Evolutionary conservation across 2,888 invertebrate genomes (phyloP).

Genomic region (Leptinotarsa tumamoca): DNA sequence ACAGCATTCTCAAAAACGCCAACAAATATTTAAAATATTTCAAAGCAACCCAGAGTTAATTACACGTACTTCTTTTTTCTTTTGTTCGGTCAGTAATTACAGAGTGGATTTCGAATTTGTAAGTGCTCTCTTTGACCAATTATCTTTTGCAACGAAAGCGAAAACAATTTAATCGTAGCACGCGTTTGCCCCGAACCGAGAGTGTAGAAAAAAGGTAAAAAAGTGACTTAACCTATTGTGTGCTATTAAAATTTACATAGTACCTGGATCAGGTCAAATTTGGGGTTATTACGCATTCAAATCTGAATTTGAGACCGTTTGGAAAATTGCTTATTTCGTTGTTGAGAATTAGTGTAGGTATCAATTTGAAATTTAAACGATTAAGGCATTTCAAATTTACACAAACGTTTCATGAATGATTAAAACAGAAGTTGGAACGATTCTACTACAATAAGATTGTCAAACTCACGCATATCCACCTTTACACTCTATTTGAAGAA

Average conservation of each 20-base stretch:
- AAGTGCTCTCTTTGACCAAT: constrained; percentile 32
- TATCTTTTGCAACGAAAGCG: constrained; percentile 37
- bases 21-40: constrained; percentile 25
- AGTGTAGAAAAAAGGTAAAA: constrained; percentile 8
- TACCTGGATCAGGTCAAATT: constrained; percentile 18
- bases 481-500: too few relatives aligned
- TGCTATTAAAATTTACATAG: constrained; percentile 25
- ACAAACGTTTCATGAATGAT: neutral
- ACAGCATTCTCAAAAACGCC: constrained; percentile 11
- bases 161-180: constrained; percentile 39
- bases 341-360: constrained; percentile 8
- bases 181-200: constrained; percentile 32
- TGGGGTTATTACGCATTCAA: constrained; percentile 26
- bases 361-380: constrained; percentile 5
- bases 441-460: neutral
- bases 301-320: constrained; percentile 18
- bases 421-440: neutral
- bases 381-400: neutral
- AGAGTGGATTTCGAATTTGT: constrained; percentile 24
- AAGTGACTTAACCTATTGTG: constrained; percentile 7
- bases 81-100: constrained; percentile 25
- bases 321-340: constrained; percentile 13
- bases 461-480: too few relatives aligned
- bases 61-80: constrained; percentile 16
- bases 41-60: constrained; percentile 16